phyloP scores from a whole-genome alignment of 2,797 vertebrate species.

The Vespertilio murinus region DNA sequence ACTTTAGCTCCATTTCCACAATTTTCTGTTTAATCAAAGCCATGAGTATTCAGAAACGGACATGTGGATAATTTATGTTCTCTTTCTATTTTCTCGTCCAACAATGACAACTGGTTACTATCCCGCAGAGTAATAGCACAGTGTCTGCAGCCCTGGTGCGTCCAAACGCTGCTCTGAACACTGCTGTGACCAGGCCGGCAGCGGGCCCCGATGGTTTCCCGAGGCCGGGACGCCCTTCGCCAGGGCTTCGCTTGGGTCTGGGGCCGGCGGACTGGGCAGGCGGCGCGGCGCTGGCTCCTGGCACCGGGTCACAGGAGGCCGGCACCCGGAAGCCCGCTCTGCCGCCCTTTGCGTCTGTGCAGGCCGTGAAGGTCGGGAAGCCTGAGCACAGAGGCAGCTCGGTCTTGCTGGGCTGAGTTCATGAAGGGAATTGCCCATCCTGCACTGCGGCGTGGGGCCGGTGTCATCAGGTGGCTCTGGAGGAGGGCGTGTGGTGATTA shows the following conservation, averaged over 20 bases:
- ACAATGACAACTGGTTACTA: neutral
- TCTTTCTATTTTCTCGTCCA: neutral
- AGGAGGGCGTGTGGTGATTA: too few relatives aligned
- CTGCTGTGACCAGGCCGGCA: too few relatives aligned
- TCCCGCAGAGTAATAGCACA: neutral
- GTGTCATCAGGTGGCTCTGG: neutral
- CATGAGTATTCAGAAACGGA: neutral
- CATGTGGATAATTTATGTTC: neutral
- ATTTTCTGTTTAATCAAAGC: neutral
- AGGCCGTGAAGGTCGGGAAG: neutral
- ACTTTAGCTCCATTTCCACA: neutral
- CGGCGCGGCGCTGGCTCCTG: neutral
- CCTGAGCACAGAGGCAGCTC: too few relatives aligned
- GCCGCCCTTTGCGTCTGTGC: neutral
- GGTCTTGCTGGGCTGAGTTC: neutral
- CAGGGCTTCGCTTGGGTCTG: neutral
- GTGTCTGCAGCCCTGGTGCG: neutral
- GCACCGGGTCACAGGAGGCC: neutral
- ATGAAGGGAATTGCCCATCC: neutral
- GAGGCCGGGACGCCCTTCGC: neutral
- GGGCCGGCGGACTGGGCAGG: neutral
- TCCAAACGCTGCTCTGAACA: neutral
- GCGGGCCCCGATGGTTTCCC: neutral
- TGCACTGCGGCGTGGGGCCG: neutral
- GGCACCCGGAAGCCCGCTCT: neutral